A percentile compares a stretch with the other conserved stretches of the same genome.
phyloP scores from a whole-genome alignment of 2,113 vertebrate genomes.

The Prietella phreatophila region DNA sequence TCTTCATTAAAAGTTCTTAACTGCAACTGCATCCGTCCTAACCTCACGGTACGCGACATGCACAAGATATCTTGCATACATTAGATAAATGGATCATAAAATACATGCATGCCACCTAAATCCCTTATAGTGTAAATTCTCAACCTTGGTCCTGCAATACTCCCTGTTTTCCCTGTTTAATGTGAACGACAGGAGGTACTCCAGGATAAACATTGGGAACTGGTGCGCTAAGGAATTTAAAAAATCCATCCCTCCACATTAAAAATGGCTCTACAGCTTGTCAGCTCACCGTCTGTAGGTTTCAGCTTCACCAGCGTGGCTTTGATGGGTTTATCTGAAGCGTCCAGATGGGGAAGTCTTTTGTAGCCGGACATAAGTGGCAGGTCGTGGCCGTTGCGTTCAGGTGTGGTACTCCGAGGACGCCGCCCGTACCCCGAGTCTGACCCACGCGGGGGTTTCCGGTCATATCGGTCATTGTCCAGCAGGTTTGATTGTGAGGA shows the following conservation, averaged over 20 bases:
- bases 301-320: slow-evolving; percentile 81
- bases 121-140: neutral
- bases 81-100: neutral
- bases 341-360: slow-evolving; percentile 72
- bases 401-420: slow-evolving; percentile 64
- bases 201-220: neutral
- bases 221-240: neutral
- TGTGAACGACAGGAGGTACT: too few relatives aligned
- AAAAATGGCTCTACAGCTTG: too few relatives aligned
- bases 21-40: too few relatives aligned
- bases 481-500: slow-evolving; percentile 65
- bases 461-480: slow-evolving; percentile 54
- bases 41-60: neutral
- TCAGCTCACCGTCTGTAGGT: slow-evolving; percentile 78
- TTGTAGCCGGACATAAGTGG: slow-evolving; percentile 86
- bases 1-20: too few relatives aligned
- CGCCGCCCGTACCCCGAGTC: slow-evolving; percentile 59
- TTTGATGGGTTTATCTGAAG: slow-evolving; percentile 73
- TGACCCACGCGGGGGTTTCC: slow-evolving; percentile 60
- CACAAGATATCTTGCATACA: neutral
- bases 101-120: neutral
- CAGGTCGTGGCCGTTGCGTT: slow-evolving; percentile 69
- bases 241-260: neutral
- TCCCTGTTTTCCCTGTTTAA: neutral
- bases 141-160: neutral